A percentile compares a stretch with the other conserved stretches of the same genome.
phyloP scores from a whole-genome alignment of 2,113 vertebrate species.

The human region DNA sequence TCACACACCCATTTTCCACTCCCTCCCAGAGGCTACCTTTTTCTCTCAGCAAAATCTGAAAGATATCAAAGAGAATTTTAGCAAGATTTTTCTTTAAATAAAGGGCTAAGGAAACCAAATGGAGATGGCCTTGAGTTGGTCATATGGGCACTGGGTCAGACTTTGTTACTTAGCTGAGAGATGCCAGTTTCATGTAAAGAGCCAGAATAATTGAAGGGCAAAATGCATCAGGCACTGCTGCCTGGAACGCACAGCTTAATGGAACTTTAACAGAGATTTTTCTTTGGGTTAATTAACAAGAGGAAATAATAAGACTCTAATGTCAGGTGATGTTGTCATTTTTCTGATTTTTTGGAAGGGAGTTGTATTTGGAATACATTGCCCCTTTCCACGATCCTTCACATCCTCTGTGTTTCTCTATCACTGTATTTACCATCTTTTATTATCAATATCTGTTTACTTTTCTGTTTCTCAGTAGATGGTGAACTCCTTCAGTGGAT shows the following conservation, averaged over 20 bases:
- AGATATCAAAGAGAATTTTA: not conserved
- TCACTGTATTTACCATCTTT: not conserved
- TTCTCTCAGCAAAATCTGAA: not conserved
- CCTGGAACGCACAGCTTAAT: not conserved
- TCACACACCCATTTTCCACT: not conserved
- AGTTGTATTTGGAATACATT: not conserved
- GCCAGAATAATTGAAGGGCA: not conserved
- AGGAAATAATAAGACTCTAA: not conserved
- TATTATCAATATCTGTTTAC: not conserved
- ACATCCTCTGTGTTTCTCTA: not conserved
- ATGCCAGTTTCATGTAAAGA: not conserved
- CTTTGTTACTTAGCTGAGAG: not conserved
- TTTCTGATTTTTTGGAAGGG: too few relatives aligned
- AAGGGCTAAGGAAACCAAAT: not conserved
- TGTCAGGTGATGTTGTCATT: not conserved
- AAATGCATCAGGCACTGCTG: not conserved
- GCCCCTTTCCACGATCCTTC: not conserved
- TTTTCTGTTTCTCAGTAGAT: not conserved
- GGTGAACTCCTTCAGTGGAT: not conserved
- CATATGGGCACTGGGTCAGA: not conserved
- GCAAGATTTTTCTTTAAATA: not conserved
- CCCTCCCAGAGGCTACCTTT: not conserved
- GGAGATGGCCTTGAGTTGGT: not conserved
- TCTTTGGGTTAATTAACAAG: not conserved
- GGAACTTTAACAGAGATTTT: not conserved